These are phyloP conservation scores for Pristionchus pacificus DNA, from an alignment of 1,140 invertebrate genomes.

Conservation along the genomic window DNA sequence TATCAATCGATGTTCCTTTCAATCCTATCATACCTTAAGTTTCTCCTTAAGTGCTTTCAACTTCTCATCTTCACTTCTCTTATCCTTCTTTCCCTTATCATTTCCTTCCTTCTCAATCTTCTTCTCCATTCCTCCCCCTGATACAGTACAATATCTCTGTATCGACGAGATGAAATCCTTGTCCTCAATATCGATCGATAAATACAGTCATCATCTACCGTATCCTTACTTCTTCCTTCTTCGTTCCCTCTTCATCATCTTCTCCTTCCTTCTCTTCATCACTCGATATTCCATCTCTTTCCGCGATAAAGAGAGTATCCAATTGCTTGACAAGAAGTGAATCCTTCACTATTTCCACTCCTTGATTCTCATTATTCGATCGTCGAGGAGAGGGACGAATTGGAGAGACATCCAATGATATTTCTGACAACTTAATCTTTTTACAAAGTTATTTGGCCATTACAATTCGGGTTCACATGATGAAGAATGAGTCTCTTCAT, in stretches of 20 bases:
- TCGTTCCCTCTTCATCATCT: neutral
- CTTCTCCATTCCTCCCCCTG: neutral
- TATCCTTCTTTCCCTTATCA: neutral
- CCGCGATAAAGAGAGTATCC: slow-evolving; percentile 3
- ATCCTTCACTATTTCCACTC: slow-evolving; percentile 10
- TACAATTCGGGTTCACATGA: no score
- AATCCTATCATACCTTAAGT: neutral
- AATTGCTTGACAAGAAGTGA: neutral
- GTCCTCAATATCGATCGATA: slow-evolving; percentile 2
- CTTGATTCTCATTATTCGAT: no score
- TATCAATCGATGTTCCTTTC: no score
- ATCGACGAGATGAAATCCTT: slow-evolving; percentile 1
- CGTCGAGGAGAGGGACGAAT: no score
- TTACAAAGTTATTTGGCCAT: no score
- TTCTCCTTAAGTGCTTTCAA: neutral
- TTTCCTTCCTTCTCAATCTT: neutral
- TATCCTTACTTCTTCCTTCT: neutral
- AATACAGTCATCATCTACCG: neutral
- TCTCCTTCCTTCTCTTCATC: slow-evolving; percentile 13
- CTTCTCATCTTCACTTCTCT: neutral
- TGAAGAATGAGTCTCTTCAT: no score
- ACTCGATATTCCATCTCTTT: slow-evolving; percentile 11
- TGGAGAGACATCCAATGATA: no score
- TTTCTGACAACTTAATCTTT: no score
- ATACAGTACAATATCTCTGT: neutral